Evolutionary conservation across 2,113 vertebrate genomes (phyloP), one percentile per base, ranked within the genome.

Genomic region (Rhinolophus ferrumequinum): DNA sequence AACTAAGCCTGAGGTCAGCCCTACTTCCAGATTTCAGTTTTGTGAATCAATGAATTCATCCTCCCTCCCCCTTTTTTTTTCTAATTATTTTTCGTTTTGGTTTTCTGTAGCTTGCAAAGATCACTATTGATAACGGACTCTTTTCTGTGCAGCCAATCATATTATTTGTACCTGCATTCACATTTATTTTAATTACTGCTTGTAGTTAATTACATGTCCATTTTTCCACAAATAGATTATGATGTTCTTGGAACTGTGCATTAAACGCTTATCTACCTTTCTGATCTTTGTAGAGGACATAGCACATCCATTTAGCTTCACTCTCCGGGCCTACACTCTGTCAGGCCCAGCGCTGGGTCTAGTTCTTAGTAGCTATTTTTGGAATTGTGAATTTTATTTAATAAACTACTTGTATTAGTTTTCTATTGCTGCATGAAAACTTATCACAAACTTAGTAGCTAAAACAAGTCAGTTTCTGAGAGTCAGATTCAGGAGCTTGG

Each of bases 81-180:
- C 30, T 30, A 41, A 92, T 54, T 62, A 16, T 28, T 21, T 44
- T 77, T 50, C 11, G 72, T 93, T 77, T 79, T 6, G 11, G 5
- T 86, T 92, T 97, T 58, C 77, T 60, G 3, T 89, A 52, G 60
- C 60, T 93, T 93, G 28, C 9, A 81, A 77, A 76, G 60, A 58
- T 85, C 72, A 30, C 6, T 92, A 1, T 30, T 58, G 58, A 75
- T 52, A 30, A 44, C 1, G 47, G 30, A 62, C 22, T 26, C 6
- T 75, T 72, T 91, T 44, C 3, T 4, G 22, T 75, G 21, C n/a
- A 35, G 62, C 28, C 76, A 50, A 0, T 64, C 44, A 13, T 44
- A 30, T 88, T 50, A n/a, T 73, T 87, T 85, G 44, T 77, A 21
- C 60, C 84, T 44, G 7, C 22, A 7, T 58, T 64, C 24, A 4